Evolutionary conservation across 2,797 vertebrate genomes (phyloP).

Genomic region (Odontamblyopus lacepedii): DNA sequence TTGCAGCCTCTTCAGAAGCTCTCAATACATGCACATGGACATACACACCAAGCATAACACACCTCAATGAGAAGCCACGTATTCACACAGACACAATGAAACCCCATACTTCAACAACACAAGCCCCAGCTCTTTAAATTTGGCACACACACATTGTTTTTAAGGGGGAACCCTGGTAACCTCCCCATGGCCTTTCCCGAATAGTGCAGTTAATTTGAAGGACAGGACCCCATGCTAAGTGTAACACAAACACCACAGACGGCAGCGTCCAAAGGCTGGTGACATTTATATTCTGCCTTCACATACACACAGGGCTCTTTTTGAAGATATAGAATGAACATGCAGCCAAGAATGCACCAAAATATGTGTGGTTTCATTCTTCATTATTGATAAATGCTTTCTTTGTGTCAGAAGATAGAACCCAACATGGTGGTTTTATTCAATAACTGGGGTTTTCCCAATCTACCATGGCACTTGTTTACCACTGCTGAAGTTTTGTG

Average conservation of each 20-base stretch:
- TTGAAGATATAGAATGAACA: constrained; percentile 23
- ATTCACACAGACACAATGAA: constrained; percentile 39
- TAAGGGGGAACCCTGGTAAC: constrained; percentile 57
- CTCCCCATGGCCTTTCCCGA: constrained; percentile 54
- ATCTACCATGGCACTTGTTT: no score
- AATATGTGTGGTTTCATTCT: neutral
- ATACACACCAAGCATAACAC: constrained; percentile 27
- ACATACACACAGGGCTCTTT: constrained; percentile 17
- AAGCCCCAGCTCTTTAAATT: constrained; percentile 36
- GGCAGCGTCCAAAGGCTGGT: constrained; percentile 50
- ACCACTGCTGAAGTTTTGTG: no score
- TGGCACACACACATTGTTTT: constrained; percentile 40
- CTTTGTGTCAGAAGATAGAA: no score
- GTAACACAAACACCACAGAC: constrained; percentile 67
- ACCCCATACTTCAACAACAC: constrained; percentile 36
- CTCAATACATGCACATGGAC: constrained; percentile 18
- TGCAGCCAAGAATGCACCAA: constrained; percentile 1
- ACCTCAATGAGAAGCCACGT: constrained; percentile 29
- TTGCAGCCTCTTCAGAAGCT: constrained; percentile 62
- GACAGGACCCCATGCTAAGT: constrained; percentile 68
- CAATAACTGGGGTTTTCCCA: no score
- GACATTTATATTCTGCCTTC: constrained; percentile 41
- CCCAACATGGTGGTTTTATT: no score
- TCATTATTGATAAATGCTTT: neutral
- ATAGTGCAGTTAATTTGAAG: constrained; percentile 61